These are phyloP conservation scores for Hydropsyche betteni DNA, from an alignment of 2,888 invertebrate species.

Conservation along the genomic window DNA sequence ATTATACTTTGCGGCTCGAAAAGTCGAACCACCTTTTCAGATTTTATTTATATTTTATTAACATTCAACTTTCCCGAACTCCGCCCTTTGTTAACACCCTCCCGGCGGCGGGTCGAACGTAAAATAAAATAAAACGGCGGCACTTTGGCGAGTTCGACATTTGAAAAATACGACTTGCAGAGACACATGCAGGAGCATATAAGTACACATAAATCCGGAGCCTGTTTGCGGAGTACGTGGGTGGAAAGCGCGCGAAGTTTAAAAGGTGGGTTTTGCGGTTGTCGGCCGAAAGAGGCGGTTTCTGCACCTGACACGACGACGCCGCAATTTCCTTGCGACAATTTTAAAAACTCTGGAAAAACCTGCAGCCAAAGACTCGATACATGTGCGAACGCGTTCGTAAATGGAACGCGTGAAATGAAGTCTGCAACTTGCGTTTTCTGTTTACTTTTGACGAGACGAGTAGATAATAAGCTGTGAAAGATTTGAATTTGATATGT, in stretches of 20 bases:
- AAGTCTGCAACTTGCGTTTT: too few relatives aligned
- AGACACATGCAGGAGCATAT: conserved; percentile 17
- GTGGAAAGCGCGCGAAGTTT: conserved; percentile 16
- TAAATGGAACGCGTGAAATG: conserved; percentile 16
- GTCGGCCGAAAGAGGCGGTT: background rate
- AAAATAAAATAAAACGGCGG: too few relatives aligned
- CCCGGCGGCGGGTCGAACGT: too few relatives aligned
- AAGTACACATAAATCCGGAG: conserved; percentile 8
- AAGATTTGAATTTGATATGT: too few relatives aligned
- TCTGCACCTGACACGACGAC: conserved; percentile 42
- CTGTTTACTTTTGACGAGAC: too few relatives aligned
- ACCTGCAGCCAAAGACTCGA: background rate
- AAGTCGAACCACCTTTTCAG: too few relatives aligned
- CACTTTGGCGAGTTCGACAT: too few relatives aligned
- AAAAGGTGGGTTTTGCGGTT: conserved; percentile 2
- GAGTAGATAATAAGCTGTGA: too few relatives aligned
- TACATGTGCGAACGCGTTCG: background rate
- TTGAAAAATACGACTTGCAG: background rate
- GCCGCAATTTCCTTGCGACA: conserved; percentile 43
- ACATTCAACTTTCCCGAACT: too few relatives aligned
- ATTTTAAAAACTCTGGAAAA: background rate
- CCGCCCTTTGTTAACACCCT: too few relatives aligned
- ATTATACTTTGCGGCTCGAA: too few relatives aligned
- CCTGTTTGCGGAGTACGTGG: background rate
- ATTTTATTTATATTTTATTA: too few relatives aligned